Evolutionary conservation across 2,888 invertebrate species (phyloP), one percentile per base, ranked within the genome.

Genomic region (Lagria hirta): DNA sequence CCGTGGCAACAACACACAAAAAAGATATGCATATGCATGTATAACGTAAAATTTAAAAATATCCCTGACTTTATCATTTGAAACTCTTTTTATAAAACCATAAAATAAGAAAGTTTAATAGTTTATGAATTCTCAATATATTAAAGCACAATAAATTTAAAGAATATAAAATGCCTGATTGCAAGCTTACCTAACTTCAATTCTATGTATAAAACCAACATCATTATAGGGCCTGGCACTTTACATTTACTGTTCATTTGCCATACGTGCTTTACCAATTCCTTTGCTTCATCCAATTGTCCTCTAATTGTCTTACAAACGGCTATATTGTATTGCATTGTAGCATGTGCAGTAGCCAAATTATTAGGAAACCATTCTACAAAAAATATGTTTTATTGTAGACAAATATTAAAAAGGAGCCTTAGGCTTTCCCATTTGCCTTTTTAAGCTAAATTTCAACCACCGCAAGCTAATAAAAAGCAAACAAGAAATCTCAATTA

Each of bases 301-400:
- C 86, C 87, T 44, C 84, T 76, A 26, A 88, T 74, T 7, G 86
- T 82, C 64, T 86, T 81, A 4, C 83, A 83, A 2, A 87, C 84
- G 3, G 88, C 86, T 51, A 88, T 75, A 70, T 90, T 89, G 61
- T 89, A 89, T 50, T 83, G 82, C 60, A 87, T 75, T 14, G 87
- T 78, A n/a, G 83, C 81, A 57, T 80, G 79, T 0, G 84, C 86
- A 8, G 81, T 82, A 16, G 76, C 72, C 22, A 83, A 59, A 21
- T 81, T 83, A 49, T 74, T 69, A 1, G 84, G 84, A 54, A 76
- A 79, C 84, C 84, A 83, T 61, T 75, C 75, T 77, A 55, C 21
- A 64, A 60, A 52, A 26, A 32, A 45, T 12, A 14, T 8, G 4
- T 8, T 5, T 17, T 3, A 5, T 23, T 27, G 5, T 28, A 40